Evolutionary conservation across 2,888 invertebrate genomes (phyloP), one percentile per base, ranked within the genome.

Genomic region (Sinohyriopsis cumingii): DNA sequence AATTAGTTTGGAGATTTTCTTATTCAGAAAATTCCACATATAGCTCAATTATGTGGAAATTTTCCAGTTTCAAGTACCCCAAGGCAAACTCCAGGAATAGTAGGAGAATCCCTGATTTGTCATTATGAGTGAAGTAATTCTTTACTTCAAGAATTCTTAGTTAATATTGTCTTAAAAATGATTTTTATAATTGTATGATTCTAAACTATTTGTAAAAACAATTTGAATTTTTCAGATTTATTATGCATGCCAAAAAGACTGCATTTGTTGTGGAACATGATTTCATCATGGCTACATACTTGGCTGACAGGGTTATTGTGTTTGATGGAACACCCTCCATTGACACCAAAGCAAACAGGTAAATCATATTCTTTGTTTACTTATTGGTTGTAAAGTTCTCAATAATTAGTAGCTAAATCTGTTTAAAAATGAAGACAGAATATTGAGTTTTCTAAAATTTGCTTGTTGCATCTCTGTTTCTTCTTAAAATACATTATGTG

Each of bases 221-320:
- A 3, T 15, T 45, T 45, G 12, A 45, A 45, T 45, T 45, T 45
- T 82, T 63, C 73, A 90, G 93, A 86, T 99, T 98, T 90, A 98
- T 99, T 89, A 92, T 99, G 61, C 99, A 99, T 87, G 98, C 99
- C 0, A 99, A 99, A 92, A 97, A 98, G 90, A 99, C 99, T 15
- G 99, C 99, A 20, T 99, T 99, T 90, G 95, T 99, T 22, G 99
- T 99, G 1, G 99, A 99, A 93, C 99, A 99, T 94, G 99, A 99
- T 92, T 99, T 99, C 90, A 99, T 99, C 80, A 99, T 99, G 99
- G 99, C 99, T 25, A 99, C 99, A 0, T 99, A 99, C 91, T 92
- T 97, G 76, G 97, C 98, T 0, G 99, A 99, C 90, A 93, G 99
- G 57, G 99, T 99, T 4, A 98, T 99, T 80, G 99, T 99, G 63